These are phyloP conservation scores for Calosoma granatense DNA, from an alignment of 1,140 invertebrate genomes.

Conservation along the genomic window DNA sequence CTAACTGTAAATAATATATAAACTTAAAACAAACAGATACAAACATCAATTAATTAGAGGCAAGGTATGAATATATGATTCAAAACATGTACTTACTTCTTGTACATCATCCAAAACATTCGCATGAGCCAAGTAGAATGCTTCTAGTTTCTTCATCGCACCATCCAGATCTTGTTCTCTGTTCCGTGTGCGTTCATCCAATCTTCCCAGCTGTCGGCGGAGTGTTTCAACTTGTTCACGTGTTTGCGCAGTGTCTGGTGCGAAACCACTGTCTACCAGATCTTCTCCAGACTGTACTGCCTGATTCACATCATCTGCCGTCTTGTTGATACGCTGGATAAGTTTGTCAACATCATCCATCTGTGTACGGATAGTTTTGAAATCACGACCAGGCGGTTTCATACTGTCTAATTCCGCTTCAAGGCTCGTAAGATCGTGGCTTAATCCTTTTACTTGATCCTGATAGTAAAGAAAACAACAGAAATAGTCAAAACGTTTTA, in stretches of 20 bases:
- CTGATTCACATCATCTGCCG: slow-evolving; percentile 57
- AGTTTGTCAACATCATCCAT: slow-evolving; percentile 67
- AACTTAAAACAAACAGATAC: neutral
- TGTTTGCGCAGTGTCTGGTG: slow-evolving; percentile 67
- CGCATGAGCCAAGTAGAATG: slow-evolving; percentile 71
- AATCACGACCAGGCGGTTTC: slow-evolving; percentile 75
- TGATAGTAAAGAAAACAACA: no score
- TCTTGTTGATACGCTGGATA: slow-evolving; percentile 53
- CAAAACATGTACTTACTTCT: slow-evolving; percentile 47
- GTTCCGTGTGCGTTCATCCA: slow-evolving; percentile 65
- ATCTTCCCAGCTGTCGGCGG: slow-evolving; percentile 61
- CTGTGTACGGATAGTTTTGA: slow-evolving; percentile 75
- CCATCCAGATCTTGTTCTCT: slow-evolving; percentile 67
- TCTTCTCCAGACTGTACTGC: slow-evolving; percentile 63
- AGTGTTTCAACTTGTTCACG: slow-evolving; percentile 71
- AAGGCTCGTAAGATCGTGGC: slow-evolving; percentile 62
- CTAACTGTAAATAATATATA: neutral
- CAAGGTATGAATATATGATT: no score
- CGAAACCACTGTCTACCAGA: slow-evolving; percentile 71
- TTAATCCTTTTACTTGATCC: slow-evolving; percentile 71
- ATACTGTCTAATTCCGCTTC: slow-evolving; percentile 78
- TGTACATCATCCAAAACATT: slow-evolving; percentile 66
- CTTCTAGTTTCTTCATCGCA: slow-evolving; percentile 64
- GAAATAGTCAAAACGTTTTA: slow-evolving; percentile 29
- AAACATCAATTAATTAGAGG: slow-evolving; percentile 5